Conservation (phyloP, 2,113 vertebrate species). For the Podarcis raffonei region DNA sequence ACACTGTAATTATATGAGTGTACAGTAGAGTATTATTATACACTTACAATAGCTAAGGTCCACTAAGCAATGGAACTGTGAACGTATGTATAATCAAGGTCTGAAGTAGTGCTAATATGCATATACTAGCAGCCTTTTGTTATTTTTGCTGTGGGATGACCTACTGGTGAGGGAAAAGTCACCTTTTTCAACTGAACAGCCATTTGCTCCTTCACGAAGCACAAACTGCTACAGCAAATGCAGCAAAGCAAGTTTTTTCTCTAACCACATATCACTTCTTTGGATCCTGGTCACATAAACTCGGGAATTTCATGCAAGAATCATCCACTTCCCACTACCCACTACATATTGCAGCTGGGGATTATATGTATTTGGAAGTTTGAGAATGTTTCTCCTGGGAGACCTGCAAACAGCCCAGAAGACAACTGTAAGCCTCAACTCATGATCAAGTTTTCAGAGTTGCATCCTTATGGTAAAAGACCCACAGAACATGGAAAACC, state of each 20-base stretch:
- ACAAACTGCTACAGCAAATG: not conserved
- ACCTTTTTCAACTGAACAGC: not conserved
- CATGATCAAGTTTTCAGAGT: not conserved
- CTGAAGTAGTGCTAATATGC: not conserved
- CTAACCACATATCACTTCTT: not conserved
- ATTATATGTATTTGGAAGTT: not conserved
- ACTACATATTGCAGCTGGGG: not conserved
- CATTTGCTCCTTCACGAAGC: not conserved
- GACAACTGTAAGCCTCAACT: not conserved
- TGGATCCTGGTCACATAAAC: not conserved
- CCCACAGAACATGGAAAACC: not conserved
- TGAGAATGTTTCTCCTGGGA: not conserved
- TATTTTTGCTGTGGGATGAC: not conserved
- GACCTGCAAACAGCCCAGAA: not conserved
- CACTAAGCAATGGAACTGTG: not conserved
- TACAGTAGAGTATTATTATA: not conserved
- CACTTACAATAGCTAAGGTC: not conserved
- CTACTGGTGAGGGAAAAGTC: not conserved
- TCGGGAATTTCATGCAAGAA: not conserved
- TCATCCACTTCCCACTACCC: not conserved
- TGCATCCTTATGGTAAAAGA: not conserved
- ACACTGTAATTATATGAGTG: not conserved
- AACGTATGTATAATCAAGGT: not conserved
- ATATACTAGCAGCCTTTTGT: not conserved
- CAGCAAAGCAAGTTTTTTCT: not conserved